Base-by-base conservation (phyloP, 2,113 vertebrate genomes). In the Salvelinus sp. region DNA sequence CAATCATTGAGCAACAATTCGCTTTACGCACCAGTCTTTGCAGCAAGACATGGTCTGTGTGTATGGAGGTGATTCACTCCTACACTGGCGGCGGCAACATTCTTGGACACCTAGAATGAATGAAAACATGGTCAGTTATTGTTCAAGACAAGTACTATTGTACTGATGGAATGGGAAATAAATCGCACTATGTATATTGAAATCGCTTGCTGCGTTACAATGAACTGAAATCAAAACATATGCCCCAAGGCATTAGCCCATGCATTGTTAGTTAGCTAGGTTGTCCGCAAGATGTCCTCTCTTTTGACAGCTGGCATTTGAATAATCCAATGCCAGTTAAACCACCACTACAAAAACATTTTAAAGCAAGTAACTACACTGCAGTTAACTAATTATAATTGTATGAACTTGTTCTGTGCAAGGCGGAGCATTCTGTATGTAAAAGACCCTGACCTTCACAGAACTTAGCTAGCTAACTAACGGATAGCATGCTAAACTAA, bases 61-160 rank as follows among this genome's bases (percentile, higher is more conserved):
- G 91, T 94, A 90, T 98, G 96, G 86, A 99, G 90, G 86, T 97
- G 96, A 87, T 94, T 96, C 84, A 94, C 89, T 77, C 95, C 96
- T 81, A 98, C 84, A 83, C 96, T 98, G 2, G 94, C 95, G 70
- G 95, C 94, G 64, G 94, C 95, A 18, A 98, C 75, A 68, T 96
- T 93, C 91, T 95, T 96, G 82, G 95, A 95, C 79, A 97, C 88
- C 98, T 99, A 72, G 60, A 79, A 62, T 68, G 18, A 22, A 10
- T 30, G 47, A 5, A 18, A 48, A 5, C 27, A 28, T 66, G 38
- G 9, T 44, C 4, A 30, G 13, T 38, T 28, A 44, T 44, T 68
- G 6, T 68, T 20, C 66, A 20, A 38, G 28, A 66, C 25, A 20
- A 44, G 9, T 54, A 16, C 3, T 16, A 54, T 6, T 54, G 16